Evolutionary conservation across 2,888 invertebrate species (phyloP).

Genomic region (Caenorhabditis uteleia): DNA sequence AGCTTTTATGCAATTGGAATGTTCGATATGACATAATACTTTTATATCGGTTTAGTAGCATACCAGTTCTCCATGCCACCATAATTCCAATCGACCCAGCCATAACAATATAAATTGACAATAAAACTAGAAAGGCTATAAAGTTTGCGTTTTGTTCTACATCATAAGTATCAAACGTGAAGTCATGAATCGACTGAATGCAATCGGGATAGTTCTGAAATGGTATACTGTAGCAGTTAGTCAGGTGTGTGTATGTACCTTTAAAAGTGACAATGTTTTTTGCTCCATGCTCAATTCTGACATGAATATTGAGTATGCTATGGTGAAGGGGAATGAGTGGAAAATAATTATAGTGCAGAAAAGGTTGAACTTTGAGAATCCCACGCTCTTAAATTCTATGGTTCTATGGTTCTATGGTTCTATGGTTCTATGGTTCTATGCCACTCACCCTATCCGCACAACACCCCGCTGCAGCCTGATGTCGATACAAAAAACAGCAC

Average conservation of each 20-base stretch:
- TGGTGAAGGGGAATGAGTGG: constrained; percentile 17
- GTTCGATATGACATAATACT: too few species aligned
- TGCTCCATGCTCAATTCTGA: constrained; percentile 14
- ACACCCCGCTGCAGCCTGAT: constrained; percentile 12
- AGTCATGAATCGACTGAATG: constrained; percentile 8
- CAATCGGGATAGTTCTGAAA: constrained; percentile 25
- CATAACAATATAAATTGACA: too few species aligned
- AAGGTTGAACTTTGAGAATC: constrained; percentile 4
- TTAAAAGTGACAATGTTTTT: constrained; percentile 12
- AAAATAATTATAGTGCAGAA: constrained; percentile 1
- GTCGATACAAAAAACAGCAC: constrained; percentile 22
- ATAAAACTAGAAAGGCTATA: too few species aligned
- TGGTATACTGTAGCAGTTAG: not conserved
- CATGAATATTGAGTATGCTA: constrained; percentile 17
- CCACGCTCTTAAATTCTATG: too few species aligned
- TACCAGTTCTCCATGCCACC: too few species aligned
- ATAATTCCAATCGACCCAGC: too few species aligned
- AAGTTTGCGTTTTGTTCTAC: constrained; percentile 15
- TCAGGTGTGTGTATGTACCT: too few species aligned
- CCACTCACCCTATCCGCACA: constrained; percentile 16
- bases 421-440: too few species aligned
- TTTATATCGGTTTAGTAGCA: too few species aligned
- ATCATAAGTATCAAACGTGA: constrained; percentile 28
- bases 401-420: too few species aligned
- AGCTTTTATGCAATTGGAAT: too few species aligned